Evolutionary conservation across 2,888 invertebrate genomes (phyloP).

Genomic region (Busseola fusca): DNA sequence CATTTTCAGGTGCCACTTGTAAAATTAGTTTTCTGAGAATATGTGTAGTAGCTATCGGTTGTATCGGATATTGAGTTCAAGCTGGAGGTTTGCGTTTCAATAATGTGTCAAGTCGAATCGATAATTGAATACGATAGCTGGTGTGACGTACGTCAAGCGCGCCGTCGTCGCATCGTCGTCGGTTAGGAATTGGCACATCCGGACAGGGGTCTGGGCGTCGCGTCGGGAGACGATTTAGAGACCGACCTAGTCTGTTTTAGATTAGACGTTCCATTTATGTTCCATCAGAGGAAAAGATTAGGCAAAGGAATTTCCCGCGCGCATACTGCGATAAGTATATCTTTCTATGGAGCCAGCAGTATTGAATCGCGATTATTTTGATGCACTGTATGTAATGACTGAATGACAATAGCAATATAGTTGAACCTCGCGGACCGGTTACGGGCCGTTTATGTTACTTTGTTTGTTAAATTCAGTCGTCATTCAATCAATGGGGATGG

Average conservation of each 20-base stretch:
- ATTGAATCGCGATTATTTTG: constrained; percentile 29
- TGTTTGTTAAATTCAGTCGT: constrained; percentile 84
- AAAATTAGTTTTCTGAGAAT: constrained; percentile 20
- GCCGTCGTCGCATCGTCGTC: constrained; percentile 59
- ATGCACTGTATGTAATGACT: constrained; percentile 43
- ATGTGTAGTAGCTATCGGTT: constrained; percentile 18
- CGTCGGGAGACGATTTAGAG: constrained; percentile 64
- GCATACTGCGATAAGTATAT: neutral
- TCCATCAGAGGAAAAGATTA: constrained; percentile 11
- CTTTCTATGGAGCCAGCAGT: neutral
- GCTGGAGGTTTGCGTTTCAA: constrained; percentile 57
- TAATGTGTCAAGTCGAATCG: constrained; percentile 68
- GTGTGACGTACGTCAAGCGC: constrained; percentile 69
- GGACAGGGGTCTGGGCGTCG: constrained; percentile 69
- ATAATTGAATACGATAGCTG: constrained; percentile 77
- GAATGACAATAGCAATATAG: constrained; percentile 46
- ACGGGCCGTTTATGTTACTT: constrained; percentile 77
- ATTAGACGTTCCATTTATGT: constrained; percentile 28
- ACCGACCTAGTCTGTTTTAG: constrained; percentile 49
- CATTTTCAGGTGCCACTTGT: constrained; percentile 2
- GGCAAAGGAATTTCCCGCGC: neutral
- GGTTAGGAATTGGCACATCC: constrained; percentile 80
- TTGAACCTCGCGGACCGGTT: constrained; percentile 67
- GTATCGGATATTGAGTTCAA: constrained; percentile 46
- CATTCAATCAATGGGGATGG: constrained; percentile 87